These are phyloP conservation scores for Hylomyscus alleni DNA, from an alignment of 2,797 vertebrate genomes.

Conservation along the genomic window DNA sequence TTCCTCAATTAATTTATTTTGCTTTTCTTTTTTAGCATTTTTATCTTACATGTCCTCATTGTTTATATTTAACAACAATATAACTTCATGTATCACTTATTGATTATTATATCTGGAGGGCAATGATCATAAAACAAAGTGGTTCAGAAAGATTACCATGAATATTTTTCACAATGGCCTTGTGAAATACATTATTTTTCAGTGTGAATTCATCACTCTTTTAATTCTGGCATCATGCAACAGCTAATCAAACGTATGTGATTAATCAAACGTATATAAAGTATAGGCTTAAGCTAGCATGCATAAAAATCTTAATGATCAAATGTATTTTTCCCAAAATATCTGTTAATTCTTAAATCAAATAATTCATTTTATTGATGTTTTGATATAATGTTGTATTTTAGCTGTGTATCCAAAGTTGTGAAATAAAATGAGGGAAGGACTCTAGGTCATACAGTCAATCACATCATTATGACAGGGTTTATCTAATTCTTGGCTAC, in stretches of 20 bases:
- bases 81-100: background rate
- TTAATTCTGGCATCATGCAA: background rate
- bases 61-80: background rate
- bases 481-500: background rate
- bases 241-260: background rate
- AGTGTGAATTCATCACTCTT: fast-evolving
- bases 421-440: constrained; percentile 49
- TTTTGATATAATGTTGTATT: background rate
- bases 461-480: background rate
- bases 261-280: background rate
- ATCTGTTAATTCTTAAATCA: background rate
- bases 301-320: background rate
- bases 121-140: background rate
- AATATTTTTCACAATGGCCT: background rate
- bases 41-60: background rate
- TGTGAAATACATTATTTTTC: background rate
- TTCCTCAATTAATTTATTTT: background rate
- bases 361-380: background rate
- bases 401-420: background rate
- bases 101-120: background rate
- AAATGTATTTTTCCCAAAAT: background rate
- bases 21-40: background rate
- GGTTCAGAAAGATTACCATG: background rate
- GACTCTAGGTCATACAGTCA: background rate
- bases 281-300: background rate